phyloP scores from a whole-genome alignment of 2,888 invertebrate species.

The Cetonia aurata region DNA sequence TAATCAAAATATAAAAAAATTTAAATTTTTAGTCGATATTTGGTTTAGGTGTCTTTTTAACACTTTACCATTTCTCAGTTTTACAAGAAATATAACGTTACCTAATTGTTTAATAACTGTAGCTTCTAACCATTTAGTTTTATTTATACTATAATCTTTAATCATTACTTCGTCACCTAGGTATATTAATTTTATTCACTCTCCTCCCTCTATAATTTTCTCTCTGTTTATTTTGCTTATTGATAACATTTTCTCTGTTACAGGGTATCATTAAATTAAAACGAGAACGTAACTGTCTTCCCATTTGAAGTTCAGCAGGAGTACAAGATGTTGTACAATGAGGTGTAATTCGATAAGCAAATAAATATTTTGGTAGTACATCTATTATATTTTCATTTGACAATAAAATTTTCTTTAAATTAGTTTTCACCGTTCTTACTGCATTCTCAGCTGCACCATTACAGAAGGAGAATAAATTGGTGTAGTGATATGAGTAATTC shows the following conservation, averaged over 20 bases:
- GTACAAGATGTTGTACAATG: constrained; percentile 17
- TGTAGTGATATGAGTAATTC: constrained; percentile 11
- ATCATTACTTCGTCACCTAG: neutral
- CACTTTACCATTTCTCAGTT: neutral
- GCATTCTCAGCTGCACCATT: constrained; percentile 12
- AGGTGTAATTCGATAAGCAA: constrained; percentile 5
- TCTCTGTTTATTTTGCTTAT: constrained; percentile 10
- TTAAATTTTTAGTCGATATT: too few relatives aligned
- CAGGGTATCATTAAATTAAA: constrained; percentile 5
- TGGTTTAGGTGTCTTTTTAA: constrained; percentile 13
- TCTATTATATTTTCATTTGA: neutral
- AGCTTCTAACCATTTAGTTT: constrained; percentile 4
- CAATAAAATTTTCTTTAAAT: too few relatives aligned
- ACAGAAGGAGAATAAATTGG: neutral
- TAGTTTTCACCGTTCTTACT: constrained; percentile 9
- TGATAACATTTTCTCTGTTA: constrained; percentile 7
- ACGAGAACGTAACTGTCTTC: constrained; percentile 9
- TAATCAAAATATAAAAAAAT: too few relatives aligned
- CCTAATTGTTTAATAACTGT: constrained; percentile 10
- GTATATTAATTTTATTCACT: neutral
- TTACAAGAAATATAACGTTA: neutral
- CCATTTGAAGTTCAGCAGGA: constrained; percentile 8
- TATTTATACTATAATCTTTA: constrained; percentile 18
- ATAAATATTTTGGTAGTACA: constrained; percentile 6
- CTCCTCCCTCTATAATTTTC: constrained; percentile 21